Evolutionary conservation across 2,113 vertebrate species (phyloP), one percentile per base, ranked within the genome.

Genomic region (Circaetus gallicus): DNA sequence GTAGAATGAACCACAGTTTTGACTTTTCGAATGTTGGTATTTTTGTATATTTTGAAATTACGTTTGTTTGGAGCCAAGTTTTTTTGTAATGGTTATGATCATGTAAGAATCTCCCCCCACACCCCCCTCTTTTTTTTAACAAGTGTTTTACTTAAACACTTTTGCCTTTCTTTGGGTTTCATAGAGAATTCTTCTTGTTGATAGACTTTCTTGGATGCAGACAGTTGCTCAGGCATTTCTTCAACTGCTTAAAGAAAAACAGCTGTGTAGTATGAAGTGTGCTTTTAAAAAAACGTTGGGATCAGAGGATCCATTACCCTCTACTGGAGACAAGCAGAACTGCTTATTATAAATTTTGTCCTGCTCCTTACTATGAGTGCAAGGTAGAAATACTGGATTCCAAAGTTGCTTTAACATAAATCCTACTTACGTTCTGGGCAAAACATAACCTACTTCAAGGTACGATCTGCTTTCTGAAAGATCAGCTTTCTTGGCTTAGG

Each of bases 201-300:
- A 59, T 58, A 67, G 71, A 72, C 22, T 85, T 81, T 62, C 63
- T 84, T 82, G 73, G 81, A 89, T 69, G n/a, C 40, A 87, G 34
- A 76, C 16, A 38, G 43, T 82, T 89, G 42, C 79, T 91, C 84
- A 91, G 87, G 87, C 73, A 94, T 65, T 89, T 93, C 32, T 93
- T 96, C 93, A 91, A 63, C 32, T 63, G 29, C 49, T 84, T 93
- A 91, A 96, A 94, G 79, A 29, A 95, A 93, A 93, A 16, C 93
- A 96, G 63, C 80, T 83, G 87, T 90, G 42, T 92, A 78, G 62
- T 43, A 59, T 9, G 9, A 90, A 90, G 38, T 78, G 76, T 67
- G n/a, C 26, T 77, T 81, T 83, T 32, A 55, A 77, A 94, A 47
- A 63, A 66, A 69, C 12, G 11, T 31, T 67, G n/a, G 16, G 80